Conservation (phyloP, 1,140 invertebrate species). For the Ericerus pela region DNA sequence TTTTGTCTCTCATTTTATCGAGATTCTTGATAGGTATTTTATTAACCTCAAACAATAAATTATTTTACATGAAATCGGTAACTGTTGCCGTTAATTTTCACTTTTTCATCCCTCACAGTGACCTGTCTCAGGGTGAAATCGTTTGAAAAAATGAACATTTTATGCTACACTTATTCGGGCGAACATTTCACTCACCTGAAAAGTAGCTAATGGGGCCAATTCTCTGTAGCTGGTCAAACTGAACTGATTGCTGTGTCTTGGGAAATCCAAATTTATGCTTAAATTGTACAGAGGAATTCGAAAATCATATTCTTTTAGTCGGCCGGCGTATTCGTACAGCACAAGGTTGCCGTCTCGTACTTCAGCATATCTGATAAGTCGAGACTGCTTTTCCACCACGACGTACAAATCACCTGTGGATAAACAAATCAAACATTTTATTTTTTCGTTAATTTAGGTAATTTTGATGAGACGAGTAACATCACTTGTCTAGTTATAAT, state of each 20-base stretch:
- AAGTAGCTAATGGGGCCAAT: slow-evolving; percentile 20
- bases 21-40: too few species aligned
- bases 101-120: too few species aligned
- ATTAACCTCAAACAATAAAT: too few species aligned
- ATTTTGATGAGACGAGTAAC: too few species aligned
- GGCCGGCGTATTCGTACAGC: slow-evolving; percentile 26
- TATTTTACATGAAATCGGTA: too few species aligned
- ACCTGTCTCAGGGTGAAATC: too few species aligned
- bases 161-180: too few species aligned
- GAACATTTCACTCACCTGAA: slow-evolving; percentile 21
- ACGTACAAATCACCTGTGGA: slow-evolving; percentile 37
- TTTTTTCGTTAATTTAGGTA: too few species aligned
- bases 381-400: slow-evolving; percentile 30
- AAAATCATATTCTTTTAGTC: slow-evolving; percentile 27
- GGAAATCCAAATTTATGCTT: slow-evolving; percentile 34
- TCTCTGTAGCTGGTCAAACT: slow-evolving; percentile 22
- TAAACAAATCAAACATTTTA: slow-evolving; percentile 8
- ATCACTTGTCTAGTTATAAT: too few species aligned
- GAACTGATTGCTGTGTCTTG: slow-evolving; percentile 20
- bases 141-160: too few species aligned
- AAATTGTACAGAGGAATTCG: slow-evolving; percentile 34
- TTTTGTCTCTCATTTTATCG: too few species aligned
- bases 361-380: slow-evolving; percentile 19
- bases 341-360: slow-evolving; percentile 25
- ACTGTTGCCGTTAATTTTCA: too few species aligned